Base-by-base conservation (phyloP, 2,888 invertebrate genomes). In the Pocota personata region DNA sequence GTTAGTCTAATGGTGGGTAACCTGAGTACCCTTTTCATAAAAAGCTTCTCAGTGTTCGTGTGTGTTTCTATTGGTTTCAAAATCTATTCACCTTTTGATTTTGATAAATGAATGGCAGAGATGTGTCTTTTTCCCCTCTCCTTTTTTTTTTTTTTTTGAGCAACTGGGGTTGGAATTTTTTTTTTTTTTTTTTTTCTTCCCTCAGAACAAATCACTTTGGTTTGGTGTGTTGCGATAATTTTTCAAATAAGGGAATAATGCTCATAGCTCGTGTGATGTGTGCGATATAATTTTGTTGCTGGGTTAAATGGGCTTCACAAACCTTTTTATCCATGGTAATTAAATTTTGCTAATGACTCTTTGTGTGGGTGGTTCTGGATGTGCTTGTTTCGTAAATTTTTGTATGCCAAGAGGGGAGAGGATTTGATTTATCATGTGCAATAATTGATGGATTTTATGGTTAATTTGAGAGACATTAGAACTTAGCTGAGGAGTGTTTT, bases 1-100 rank as follows among this genome's bases (percentile, higher is more conserved):
- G 75, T 80, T 80, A 71, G 75, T 76, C 79, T 80, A 80, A 76
- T 80, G 80, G 71, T 66, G 75, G 83, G 84, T 84, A 71, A 84
- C 80, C 75, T 52, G 84, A 84, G 80, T 76, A 80, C 58, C 75
- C 75, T 84, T 84, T 80, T 80, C 75, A 76, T 75, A 62, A 57
- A 50, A 43, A 32, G 58, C 40, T 1, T 12, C 24, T 43, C 6
- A 8, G 30, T 30, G 32, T 14, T 32, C 27, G 43, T 35, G 19
- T 60, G 52, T 32, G 75, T 73, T 80, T 64, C 69, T 75, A 79
- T 75, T 79, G 79, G 79, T 80, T 84, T 84, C 75, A 37, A 55
- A 72, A 62, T 73, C 78, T 78, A 78, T 83, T 83, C 66, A 75
- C 64, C 75, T 84, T 84, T 84, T 79, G 75, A 75, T 84, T 83